Conservation (phyloP, 1,140 invertebrate species). For the Lithobius niger region DNA sequence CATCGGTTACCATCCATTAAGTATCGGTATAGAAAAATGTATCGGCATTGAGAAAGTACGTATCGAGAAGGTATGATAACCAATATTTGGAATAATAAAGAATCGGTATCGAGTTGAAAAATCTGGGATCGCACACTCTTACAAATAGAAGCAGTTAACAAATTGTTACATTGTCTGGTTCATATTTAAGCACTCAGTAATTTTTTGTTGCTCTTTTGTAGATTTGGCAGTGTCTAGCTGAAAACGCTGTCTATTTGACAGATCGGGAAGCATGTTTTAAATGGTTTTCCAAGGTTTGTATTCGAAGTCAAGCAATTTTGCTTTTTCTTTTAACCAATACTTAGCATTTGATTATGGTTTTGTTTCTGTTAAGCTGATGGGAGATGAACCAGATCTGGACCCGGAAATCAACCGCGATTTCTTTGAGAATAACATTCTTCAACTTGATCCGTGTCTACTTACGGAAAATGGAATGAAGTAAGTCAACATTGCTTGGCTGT, state of each 20-base stretch:
- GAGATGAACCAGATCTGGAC: slow-evolving; percentile 91
- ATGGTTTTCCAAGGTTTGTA: slow-evolving; percentile 79
- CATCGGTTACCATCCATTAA: too few species aligned
- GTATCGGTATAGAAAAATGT: too few species aligned
- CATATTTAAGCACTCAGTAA: not conserved
- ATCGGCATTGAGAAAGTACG: too few species aligned
- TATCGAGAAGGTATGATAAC: too few species aligned
- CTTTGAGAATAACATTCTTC: slow-evolving; percentile 89
- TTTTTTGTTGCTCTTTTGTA: slow-evolving; percentile 19
- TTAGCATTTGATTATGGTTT: not conserved
- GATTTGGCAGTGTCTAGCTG: slow-evolving; percentile 92
- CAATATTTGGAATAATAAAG: too few species aligned
- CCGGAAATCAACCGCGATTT: slow-evolving; percentile 93
- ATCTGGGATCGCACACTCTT: too few species aligned
- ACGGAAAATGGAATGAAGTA: slow-evolving; percentile 93
- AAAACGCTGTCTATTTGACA: slow-evolving; percentile 75
- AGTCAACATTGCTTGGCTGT: slow-evolving; percentile 20
- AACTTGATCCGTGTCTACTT: slow-evolving; percentile 75
- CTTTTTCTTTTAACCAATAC: not conserved
- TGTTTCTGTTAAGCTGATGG: slow-evolving; percentile 52
- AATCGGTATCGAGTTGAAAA: too few species aligned
- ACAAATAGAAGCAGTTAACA: too few species aligned
- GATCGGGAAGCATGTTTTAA: slow-evolving; percentile 95
- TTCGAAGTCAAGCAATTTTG: not conserved
- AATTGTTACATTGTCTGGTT: too few species aligned